Evolutionary conservation across 2,888 invertebrate genomes (phyloP), one percentile per base, ranked within the genome.

Genomic region (Clunio marinus): DNA sequence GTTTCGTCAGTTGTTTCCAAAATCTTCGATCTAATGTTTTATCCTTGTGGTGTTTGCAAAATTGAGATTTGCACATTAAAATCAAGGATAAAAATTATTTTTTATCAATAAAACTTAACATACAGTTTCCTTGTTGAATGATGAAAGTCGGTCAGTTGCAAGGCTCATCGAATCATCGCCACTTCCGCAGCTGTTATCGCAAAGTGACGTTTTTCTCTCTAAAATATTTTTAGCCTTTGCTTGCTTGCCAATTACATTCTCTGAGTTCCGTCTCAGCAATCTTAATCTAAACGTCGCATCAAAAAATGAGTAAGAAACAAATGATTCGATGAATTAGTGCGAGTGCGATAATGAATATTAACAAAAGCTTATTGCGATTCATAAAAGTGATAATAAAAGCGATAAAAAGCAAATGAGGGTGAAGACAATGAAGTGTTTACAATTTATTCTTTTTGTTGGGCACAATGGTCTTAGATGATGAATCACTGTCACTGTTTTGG

Each of bases 1-100:
- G 83, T 81, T 86, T 86, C 73, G 86, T 86, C 74, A 89, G 83
- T 77, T 89, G 89, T 80, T 88, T 89, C 89, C 89, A 89, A 77
- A 89, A 88, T 74, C 89, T 81, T 76, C 88, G 85, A 77, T 89
- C 77, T 88, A 66, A 32, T n/a, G 51, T 35, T 78, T 87, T 88
- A 75, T 89, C 88, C 88, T 89, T 51, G 24, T n/a, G n/a, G n/a
- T n/a, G n/a, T n/a, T 59, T 41, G 1, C 51, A 2, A 28, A 1
- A 15, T 25, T 27, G 25, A 17, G 20, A 28, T 46, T 10, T 8
- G 28, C 28, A 25, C 25, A 28, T 32, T 4, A 28, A 27, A 27
- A 37, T 1, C 57, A 24, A 8, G 20, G 22, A 20, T 27, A 22
- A 17, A 32, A 37, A 7, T 28, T 5, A 35, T 1, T 15, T 20